These are phyloP conservation scores for Danio choprae DNA, from an alignment of 2,797 vertebrate species.

Conservation along the genomic window DNA sequence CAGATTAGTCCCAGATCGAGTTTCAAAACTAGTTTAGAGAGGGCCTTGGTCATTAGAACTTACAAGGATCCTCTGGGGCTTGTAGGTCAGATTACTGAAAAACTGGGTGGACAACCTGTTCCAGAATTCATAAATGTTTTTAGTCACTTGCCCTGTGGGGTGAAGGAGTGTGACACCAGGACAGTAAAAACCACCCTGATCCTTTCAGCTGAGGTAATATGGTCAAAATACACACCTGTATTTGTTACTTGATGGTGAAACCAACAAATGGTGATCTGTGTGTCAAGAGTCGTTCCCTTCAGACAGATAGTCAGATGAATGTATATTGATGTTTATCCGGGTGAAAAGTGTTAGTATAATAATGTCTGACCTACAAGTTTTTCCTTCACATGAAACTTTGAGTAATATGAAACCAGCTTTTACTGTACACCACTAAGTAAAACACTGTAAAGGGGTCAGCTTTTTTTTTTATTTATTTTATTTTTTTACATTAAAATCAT, in stretches of 20 bases:
- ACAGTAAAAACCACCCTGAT: constrained; percentile 30
- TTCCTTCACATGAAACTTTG: background rate
- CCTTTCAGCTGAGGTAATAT: constrained; percentile 4
- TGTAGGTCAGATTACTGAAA: constrained; percentile 23
- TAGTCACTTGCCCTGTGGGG: constrained; percentile 32
- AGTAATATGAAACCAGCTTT: constrained; percentile 18
- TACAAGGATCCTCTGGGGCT: background rate
- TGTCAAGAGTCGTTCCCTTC: background rate
- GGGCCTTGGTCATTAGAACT: background rate
- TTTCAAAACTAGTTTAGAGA: background rate
- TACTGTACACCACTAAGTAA: background rate
- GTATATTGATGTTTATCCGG: background rate
- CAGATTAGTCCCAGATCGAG: background rate
- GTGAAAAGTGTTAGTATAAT: background rate
- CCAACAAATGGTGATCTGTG: background rate
- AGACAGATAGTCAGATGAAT: background rate
- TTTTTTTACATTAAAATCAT: too few species aligned
- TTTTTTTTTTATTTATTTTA: too few species aligned
- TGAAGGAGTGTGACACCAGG: constrained; percentile 7
- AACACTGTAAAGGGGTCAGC: background rate
- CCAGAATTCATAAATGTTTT: background rate
- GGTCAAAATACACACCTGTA: constrained; percentile 15
- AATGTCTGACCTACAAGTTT: background rate
- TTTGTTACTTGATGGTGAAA: constrained; percentile 10
- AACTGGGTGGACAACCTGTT: constrained; percentile 38